These are phyloP conservation scores for Trichechus manatus DNA, from an alignment of 2,113 vertebrate species.

Conservation along the genomic window DNA sequence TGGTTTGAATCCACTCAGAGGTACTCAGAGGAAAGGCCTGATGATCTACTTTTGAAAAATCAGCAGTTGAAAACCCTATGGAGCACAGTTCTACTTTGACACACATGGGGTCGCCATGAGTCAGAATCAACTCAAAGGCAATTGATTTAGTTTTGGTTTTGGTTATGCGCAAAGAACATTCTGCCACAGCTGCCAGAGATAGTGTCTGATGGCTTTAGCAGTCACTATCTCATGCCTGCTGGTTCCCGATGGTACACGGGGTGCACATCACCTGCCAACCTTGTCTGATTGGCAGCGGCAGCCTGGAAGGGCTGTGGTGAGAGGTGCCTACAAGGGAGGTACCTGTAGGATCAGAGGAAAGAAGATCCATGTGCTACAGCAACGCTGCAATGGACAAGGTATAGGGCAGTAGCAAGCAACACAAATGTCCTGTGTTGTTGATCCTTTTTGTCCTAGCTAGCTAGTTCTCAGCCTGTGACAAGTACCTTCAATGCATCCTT, in stretches of 20 bases:
- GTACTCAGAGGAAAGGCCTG: not conserved
- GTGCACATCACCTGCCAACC: not conserved
- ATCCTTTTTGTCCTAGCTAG: not conserved
- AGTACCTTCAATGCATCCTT: not conserved
- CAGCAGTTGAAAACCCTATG: not conserved
- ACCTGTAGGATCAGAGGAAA: not conserved
- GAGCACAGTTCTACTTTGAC: not conserved
- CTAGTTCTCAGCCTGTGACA: not conserved
- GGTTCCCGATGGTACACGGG: not conserved
- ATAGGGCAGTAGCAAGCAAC: not conserved
- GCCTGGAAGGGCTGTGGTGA: not conserved
- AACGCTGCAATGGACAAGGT: rapidly evolving
- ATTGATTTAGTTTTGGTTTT: not conserved
- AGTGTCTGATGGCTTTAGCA: not conserved
- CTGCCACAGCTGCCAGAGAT: not conserved
- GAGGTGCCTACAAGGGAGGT: not conserved
- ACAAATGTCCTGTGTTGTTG: rapidly evolving
- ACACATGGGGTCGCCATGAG: not conserved
- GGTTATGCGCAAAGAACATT: not conserved
- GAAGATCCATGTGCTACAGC: not conserved
- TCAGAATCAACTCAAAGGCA: not conserved
- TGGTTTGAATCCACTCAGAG: not conserved
- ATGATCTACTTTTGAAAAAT: not conserved
- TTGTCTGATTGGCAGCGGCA: not conserved
- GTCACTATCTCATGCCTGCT: not conserved